Base-by-base conservation (phyloP, 2,113 vertebrate species). In the Cercopithecus mona region DNA sequence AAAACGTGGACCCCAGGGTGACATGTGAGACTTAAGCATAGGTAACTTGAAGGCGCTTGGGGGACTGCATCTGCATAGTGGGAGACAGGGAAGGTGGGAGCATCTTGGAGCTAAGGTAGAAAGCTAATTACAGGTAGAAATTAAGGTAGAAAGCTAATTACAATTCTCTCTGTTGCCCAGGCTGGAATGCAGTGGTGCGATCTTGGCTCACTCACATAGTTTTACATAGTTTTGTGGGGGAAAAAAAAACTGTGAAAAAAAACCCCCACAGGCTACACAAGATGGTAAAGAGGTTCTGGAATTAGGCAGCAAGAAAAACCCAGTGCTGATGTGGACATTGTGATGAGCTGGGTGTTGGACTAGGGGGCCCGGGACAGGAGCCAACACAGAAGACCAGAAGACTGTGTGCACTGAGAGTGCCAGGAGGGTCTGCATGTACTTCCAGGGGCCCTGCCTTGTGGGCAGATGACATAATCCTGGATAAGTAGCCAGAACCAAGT, bases 61-160 rank as follows among this genome's bases (percentile, higher is more conserved):
- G 45, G 35, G 30, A 59, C 14, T 4, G 3, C 16, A 40, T 1
- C 35, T 43, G 14, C 20, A 32, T 1, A 0, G 8, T 0, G 52
- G 66, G 13, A 48, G 9, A 0, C 5, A 25, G 57, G 12, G 30
- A 45, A 68, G 35, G 45, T 76, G 23, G 40, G 6, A 70, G 10
- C 38, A 11, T 59, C 64, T 90, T 70, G 40, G 20, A 68, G 27
- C 52, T 72, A 30, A 89, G 38, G 27, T 76, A 13, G 68, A 82
- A 64, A 64, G 32, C n/a, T 57, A 35, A 30, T 30, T 64, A 14
- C 13, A 64, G 61, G 61, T 13, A 64, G 61, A 64, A 64, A 64
- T 64, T 64, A 64, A 64, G 61, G 27, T 32, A 64, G 61, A 64
- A 64, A 64, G 61, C 61, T 64, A 64, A 64, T 64, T 32, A 64